phyloP scores from a whole-genome alignment of 1,140 invertebrate species.

The Pentalonia nigronervosa region DNA sequence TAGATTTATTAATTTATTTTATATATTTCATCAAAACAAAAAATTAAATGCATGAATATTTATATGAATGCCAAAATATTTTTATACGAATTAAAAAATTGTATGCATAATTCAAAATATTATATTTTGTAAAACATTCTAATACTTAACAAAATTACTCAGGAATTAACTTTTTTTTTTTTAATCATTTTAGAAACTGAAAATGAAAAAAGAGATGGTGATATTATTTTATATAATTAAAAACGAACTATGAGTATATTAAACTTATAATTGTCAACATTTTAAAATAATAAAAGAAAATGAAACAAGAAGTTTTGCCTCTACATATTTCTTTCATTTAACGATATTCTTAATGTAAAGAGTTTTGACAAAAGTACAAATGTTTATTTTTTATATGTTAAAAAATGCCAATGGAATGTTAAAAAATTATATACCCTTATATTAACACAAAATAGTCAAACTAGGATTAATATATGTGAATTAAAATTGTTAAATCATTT shows the following conservation, averaged over 20 bases:
- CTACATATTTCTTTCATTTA: not conserved
- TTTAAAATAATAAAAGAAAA: not conserved
- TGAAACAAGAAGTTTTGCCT: not conserved
- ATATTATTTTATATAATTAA: not conserved
- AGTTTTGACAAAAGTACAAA: not conserved
- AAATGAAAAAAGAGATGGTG: not conserved
- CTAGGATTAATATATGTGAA: not conserved
- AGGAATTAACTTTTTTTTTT: not conserved
- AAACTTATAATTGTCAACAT: not conserved
- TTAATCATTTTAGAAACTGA: not conserved
- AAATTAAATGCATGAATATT: not conserved
- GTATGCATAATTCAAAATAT: too few species aligned
- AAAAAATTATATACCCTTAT: not conserved
- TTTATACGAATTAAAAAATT: too few species aligned
- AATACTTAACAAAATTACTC: not conserved
- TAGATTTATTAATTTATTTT: not conserved
- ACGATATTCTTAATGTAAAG: not conserved
- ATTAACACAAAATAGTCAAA: not conserved
- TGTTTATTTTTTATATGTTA: not conserved
- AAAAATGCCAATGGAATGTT: too few species aligned
- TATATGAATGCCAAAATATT: too few species aligned
- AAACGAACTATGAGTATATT: not conserved
- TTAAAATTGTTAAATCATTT: not conserved
- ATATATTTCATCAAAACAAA: not conserved
- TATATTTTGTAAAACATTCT: not conserved